Base-by-base conservation (phyloP, 2,797 vertebrate species). In the Moxostoma hubbsi region DNA sequence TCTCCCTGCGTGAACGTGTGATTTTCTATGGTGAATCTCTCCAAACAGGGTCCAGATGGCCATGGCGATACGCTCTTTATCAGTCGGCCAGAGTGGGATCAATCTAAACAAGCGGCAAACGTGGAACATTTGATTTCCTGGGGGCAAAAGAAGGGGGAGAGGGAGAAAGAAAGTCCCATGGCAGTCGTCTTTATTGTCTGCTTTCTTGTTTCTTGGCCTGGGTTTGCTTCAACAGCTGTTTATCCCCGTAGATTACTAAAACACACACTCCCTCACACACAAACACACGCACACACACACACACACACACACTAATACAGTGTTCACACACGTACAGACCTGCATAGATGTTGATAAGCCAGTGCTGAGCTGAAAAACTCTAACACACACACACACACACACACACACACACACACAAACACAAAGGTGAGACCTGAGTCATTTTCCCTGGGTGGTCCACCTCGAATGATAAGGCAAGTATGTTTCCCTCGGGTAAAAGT, bases 401-500 rank as follows among this genome's bases (percentile, higher is more conserved):
- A 75, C 77, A 67, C 45, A 61, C 70, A 75, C 24, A 36, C 71
- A 65, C 72, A 68, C 73, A 76, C 73, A 82, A 65, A 67, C 74
- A 78, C 82, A 75, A 83, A 79, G 81, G 75, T 82, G 78, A 80
- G 81, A 79, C 82, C 89, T 85, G 87, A 92, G 87, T 90, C 89
- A 91, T 90, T 85, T 90, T 91, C 91, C 92, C 89, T 93, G 93
- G 93, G 93, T 94, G 94, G 93, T 94, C 93, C 89, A 90, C 84
- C 86, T 88, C 89, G 75, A 84, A 89, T 93, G 92, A 94, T 93
- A 93, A 94, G 92, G 86, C 85, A 89, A 91, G 90, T 88, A 89
- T 88, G 90, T 90, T 91, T 92, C 90, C 92, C 89, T 84, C 81
- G 91, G 91, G 93, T 90, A 87, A 91, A 85, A 91, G 91, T 89